Conservation (phyloP, 2,888 invertebrate species). For the Diaperis boleti region DNA sequence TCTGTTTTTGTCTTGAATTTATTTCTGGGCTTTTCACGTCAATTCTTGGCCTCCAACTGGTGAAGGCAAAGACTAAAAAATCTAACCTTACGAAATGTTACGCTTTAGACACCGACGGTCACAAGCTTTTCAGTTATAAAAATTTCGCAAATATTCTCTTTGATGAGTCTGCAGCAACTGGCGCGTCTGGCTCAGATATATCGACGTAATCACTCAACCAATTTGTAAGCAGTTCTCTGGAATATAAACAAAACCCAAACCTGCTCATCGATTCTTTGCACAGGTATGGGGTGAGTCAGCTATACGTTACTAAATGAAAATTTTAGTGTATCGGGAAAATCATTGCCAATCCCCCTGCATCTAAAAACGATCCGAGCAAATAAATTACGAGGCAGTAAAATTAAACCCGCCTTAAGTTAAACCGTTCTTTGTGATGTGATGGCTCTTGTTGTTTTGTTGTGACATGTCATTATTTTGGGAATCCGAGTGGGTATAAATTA, state of each 20-base stretch:
- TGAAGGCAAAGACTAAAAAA: not conserved
- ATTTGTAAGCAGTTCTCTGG: slow-evolving; percentile 16
- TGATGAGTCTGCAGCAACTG: slow-evolving; percentile 18
- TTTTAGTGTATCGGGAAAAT: not conserved
- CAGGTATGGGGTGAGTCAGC: slow-evolving; percentile 6
- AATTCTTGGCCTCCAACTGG: slow-evolving; percentile 4
- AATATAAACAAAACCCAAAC: slow-evolving; percentile 3
- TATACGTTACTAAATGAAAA: not conserved
- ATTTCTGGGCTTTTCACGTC: slow-evolving; percentile 1
- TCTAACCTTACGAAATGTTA: not conserved
- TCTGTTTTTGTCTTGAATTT: slow-evolving; percentile 7
- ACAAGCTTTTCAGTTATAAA: no score
- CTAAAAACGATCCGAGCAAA: not conserved
- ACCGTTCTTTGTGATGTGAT: slow-evolving; percentile 6
- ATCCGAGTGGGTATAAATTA: slow-evolving; percentile 12
- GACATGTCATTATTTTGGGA: slow-evolving; percentile 28
- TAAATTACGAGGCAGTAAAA: slow-evolving; percentile 9
- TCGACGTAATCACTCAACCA: slow-evolving; percentile 23
- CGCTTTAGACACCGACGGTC: no score
- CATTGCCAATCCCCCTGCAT: not conserved
- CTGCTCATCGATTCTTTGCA: slow-evolving; percentile 11
- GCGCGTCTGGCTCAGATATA: slow-evolving; percentile 7
- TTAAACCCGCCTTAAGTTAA: slow-evolving; percentile 7
- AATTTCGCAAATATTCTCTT: slow-evolving; percentile 7
- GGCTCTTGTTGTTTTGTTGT: slow-evolving; percentile 17